Evolutionary conservation across 1,140 invertebrate species (phyloP).

Genomic region (Tetramorium parvispinum): DNA sequence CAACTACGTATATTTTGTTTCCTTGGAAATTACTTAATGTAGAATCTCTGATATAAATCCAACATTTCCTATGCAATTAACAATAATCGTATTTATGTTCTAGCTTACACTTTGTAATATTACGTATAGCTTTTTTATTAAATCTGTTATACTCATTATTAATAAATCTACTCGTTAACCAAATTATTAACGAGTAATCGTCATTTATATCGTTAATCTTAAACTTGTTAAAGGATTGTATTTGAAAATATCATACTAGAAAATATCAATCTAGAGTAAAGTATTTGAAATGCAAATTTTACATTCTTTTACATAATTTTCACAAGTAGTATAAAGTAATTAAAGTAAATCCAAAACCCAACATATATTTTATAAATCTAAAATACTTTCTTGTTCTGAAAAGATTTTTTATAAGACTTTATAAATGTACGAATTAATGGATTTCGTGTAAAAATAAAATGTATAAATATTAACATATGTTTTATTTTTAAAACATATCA

Average conservation of each 20-base stretch:
- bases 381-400: not conserved
- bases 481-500: no score
- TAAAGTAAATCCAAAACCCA: not conserved
- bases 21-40: not conserved
- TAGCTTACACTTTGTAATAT: not conserved
- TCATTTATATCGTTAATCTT: not conserved
- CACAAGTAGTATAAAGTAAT: not conserved
- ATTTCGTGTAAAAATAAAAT: not conserved
- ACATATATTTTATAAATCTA: no score
- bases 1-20: not conserved
- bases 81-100: not conserved
- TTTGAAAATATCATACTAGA: not conserved
- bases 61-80: slow-evolving; percentile 18
- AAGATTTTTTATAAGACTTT: not conserved
- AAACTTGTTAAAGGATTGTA: not conserved
- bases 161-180: not conserved
- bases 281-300: not conserved
- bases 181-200: not conserved
- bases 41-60: not conserved
- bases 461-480: not conserved
- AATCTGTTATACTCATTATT: slow-evolving; percentile 23
- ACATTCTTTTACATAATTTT: no score
- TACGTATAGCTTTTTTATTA: slow-evolving; percentile 30
- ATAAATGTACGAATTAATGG: not conserved
- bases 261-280: not conserved